Base-by-base conservation (phyloP, 1,140 invertebrate species). In the Leguminivora glycinivorella region DNA sequence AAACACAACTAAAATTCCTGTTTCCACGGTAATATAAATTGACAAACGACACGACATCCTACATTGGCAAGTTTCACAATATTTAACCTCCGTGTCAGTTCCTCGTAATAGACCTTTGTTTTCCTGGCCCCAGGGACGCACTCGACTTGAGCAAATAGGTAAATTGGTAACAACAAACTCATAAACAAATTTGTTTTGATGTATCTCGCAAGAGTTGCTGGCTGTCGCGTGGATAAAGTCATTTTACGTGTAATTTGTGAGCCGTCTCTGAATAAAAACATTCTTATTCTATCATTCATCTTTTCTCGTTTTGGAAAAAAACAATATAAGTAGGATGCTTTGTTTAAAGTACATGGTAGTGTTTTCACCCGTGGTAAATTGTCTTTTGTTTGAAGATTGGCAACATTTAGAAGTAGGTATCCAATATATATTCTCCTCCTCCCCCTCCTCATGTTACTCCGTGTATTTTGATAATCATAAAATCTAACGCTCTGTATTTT, bases 101-200 rank as follows among this genome's bases (percentile, higher is more conserved):
- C n/a, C 6, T 63, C 58, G 58, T 63, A 63, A 63, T 34, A 31
- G 58, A 31, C 58, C 17, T 63, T 63, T 63, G 58, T 63, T 63
- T 29, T 29, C 26, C 26, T 12, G 58, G 9, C 58, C 34, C 58
- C 14, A 29, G 58, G 58, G 58, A 63, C 24, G 14, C 58, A 63
- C 56, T 25, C 26, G 26, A 63, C 14, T 29, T 29, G n/a, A 58
- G 56, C 24, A 63, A 63, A 63, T 63, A 63, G 58, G 58, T 31
- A 34, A 63, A 63, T 63, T 63, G 58, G 58, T 63, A 63, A 63
- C 58, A 63, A 34, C 58, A 63, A 63, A 63, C 26, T 63, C 26
- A 63, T 63, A 63, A 63, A 63, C 58, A 60, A 60, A 60, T 60
- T 60, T 63, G 58, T 63, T n/a, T 63, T 63, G 26, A 63, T 63